Evolutionary conservation across 2,797 vertebrate genomes (phyloP).

Genomic region (Paedocypris micromegethes): DNA sequence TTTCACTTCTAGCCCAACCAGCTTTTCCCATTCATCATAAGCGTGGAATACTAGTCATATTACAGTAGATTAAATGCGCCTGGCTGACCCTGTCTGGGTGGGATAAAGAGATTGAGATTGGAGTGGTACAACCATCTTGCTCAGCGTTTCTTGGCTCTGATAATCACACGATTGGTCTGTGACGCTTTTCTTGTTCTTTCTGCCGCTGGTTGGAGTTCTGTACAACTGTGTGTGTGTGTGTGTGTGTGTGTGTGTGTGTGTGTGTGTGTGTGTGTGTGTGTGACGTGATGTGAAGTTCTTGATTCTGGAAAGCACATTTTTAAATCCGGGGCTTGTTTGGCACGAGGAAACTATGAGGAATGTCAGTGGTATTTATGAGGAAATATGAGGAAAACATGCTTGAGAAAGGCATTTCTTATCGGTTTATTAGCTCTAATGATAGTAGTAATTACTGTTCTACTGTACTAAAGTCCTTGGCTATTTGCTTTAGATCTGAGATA

Average conservation of each 20-base stretch:
- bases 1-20: not conserved
- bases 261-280: too few relatives aligned
- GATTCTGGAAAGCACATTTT: slow-evolving; percentile 13
- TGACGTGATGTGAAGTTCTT: too few relatives aligned
- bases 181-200: too few relatives aligned
- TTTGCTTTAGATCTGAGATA: not conserved
- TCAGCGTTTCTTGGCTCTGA: slow-evolving; percentile 18
- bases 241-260: too few relatives aligned
- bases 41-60: not conserved
- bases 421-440: not conserved
- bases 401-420: not conserved
- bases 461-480: not conserved
- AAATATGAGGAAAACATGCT: not conserved
- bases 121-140: not conserved
- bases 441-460: not conserved
- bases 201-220: too few relatives aligned
- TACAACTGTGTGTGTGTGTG: too few relatives aligned
- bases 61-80: not conserved
- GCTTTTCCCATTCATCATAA: not conserved
- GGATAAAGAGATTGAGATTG: slow-evolving; percentile 8
- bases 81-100: not conserved
- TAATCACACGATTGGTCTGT: slow-evolving; percentile 19
- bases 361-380: not conserved
- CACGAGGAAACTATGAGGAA: too few relatives aligned
- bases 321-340: not conserved